These are phyloP conservation scores for Drosophila falleni DNA, from an alignment of 2,888 invertebrate species.

Conservation along the genomic window DNA sequence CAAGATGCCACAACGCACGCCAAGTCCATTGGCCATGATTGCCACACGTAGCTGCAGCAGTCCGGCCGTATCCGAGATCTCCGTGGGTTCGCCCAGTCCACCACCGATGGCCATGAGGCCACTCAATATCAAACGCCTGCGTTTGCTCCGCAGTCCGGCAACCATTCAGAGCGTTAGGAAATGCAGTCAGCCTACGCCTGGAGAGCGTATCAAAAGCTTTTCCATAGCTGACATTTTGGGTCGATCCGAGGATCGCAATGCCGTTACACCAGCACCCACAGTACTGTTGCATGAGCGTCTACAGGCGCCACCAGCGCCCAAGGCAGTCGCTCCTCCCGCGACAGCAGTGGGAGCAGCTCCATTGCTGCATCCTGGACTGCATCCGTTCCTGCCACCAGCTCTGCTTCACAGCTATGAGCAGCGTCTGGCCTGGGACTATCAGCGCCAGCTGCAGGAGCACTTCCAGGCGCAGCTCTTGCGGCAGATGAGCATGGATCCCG, in stretches of 20 bases:
- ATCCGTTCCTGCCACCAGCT: conserved; percentile 85
- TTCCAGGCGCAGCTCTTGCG: conserved; percentile 86
- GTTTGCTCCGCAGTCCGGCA: conserved; percentile 63
- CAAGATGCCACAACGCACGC: conserved; percentile 83
- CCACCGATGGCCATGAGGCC: conserved; percentile 87
- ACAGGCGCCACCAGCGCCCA: conserved; percentile 32
- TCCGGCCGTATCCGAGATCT: conserved; percentile 85
- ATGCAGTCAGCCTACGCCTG: conserved; percentile 59
- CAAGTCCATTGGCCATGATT: conserved; percentile 69
- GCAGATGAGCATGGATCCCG: conserved; percentile 86
- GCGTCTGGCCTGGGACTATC: conserved; percentile 87
- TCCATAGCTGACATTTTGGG: conserved; percentile 96
- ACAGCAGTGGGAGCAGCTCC: conserved; percentile 22
- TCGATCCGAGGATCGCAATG: conserved; percentile 48
- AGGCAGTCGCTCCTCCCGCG: neutral
- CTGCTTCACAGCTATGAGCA: conserved; percentile 89
- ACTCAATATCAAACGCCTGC: conserved; percentile 86
- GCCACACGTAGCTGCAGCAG: conserved; percentile 70
- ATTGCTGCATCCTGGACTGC: conserved; percentile 67
- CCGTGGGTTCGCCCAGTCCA: conserved; percentile 85
- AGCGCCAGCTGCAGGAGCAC: conserved; percentile 86
- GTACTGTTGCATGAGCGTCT: conserved; percentile 42
- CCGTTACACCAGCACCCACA: conserved; percentile 4
- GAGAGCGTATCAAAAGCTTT: conserved; percentile 94
- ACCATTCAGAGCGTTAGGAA: conserved; percentile 60